phyloP scores from a whole-genome alignment of 2,888 invertebrate genomes.

The Digitonthophagus gazella region DNA sequence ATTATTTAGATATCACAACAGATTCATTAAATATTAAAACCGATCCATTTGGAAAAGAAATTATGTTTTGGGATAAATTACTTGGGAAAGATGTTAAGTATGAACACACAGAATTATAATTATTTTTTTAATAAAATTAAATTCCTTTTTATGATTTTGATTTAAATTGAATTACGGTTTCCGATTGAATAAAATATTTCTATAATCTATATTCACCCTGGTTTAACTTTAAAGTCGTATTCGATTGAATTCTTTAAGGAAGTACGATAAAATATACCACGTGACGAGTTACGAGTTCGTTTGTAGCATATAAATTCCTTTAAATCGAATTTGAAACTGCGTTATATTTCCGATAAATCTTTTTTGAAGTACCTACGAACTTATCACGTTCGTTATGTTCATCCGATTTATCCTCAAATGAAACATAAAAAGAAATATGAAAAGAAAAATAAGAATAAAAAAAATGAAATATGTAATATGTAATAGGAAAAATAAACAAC shows the following conservation, averaged over 20 bases:
- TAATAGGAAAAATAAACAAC: no score
- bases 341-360: not conserved
- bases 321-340: not conserved
- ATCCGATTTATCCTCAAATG: not conserved
- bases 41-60: slow-evolving; percentile 13
- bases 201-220: not conserved
- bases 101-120: slow-evolving; percentile 13
- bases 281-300: not conserved
- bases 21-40: not conserved
- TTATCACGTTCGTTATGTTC: not conserved
- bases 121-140: not conserved
- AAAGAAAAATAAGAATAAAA: not conserved
- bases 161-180: no score
- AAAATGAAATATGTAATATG: not conserved
- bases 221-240: not conserved
- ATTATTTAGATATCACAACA: slow-evolving; percentile 20
- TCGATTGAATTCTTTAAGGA: not conserved
- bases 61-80: slow-evolving; percentile 21
- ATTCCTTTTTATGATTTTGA: no score
- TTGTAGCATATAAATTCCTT: not conserved
- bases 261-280: not conserved
- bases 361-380: not conserved
- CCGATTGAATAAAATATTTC: no score
- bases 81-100: slow-evolving; percentile 13
- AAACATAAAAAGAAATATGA: not conserved